These are phyloP conservation scores for Artemia sp. DNA, from an alignment of 2,888 invertebrate species.

Conservation along the genomic window DNA sequence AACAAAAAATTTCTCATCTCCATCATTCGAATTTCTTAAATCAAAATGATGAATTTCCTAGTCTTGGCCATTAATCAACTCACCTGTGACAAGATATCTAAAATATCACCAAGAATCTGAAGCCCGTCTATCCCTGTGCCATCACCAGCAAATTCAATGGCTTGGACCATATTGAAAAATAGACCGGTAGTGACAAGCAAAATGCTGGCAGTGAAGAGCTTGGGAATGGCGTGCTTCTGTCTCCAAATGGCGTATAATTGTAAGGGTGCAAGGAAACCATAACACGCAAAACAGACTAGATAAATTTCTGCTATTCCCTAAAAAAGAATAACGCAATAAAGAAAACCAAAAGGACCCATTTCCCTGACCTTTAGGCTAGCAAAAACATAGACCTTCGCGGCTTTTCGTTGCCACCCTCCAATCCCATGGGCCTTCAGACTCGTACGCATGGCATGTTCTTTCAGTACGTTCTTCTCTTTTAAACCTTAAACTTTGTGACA, in stretches of 20 bases:
- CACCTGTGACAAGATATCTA: conserved; percentile 78
- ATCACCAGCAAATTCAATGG: conserved; percentile 72
- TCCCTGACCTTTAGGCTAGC: no score
- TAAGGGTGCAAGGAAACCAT: conserved; percentile 65
- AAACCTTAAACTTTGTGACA: no score
- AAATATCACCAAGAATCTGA: conserved; percentile 71
- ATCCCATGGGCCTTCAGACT: no score
- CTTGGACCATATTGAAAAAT: conserved; percentile 69
- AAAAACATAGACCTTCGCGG: no score
- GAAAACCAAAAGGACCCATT: no score
- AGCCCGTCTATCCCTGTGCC: conserved; percentile 69
- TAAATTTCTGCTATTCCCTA: conserved; percentile 38
- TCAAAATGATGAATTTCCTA: no score
- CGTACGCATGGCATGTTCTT: no score
- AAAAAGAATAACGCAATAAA: background rate
- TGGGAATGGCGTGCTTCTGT: conserved; percentile 78
- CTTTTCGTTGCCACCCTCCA: no score
- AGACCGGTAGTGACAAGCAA: conserved; percentile 67
- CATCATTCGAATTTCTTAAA: no score
- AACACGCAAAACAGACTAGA: conserved; percentile 37
- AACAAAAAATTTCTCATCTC: no score
- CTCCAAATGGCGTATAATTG: conserved; percentile 76
- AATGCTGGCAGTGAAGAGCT: conserved; percentile 70
- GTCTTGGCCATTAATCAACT: conserved; percentile 29
- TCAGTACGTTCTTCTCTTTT: no score